These are phyloP conservation scores for Embidobia sp. DNA, from an alignment of 2,888 invertebrate genomes.

Conservation along the genomic window DNA sequence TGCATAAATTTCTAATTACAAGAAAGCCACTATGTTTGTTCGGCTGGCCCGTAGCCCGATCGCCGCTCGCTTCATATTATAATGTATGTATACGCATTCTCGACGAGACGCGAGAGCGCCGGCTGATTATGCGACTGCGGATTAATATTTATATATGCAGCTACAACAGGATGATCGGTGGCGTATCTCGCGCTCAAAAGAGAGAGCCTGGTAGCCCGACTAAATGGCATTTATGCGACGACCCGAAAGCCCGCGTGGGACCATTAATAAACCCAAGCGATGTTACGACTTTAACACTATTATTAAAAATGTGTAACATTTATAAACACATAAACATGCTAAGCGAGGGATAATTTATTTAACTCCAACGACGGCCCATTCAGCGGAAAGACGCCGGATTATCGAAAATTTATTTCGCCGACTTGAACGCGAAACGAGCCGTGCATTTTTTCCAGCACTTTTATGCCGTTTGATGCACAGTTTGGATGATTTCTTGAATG, in stretches of 20 bases:
- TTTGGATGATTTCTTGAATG: no score
- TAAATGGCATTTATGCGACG: constrained; percentile 59
- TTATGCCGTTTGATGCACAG: no score
- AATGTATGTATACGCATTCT: constrained; percentile 50
- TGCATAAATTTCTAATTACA: constrained; percentile 81
- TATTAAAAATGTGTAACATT: constrained; percentile 51
- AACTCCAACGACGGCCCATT: constrained; percentile 19
- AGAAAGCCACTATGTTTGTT: constrained; percentile 72
- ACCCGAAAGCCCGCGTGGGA: constrained; percentile 38
- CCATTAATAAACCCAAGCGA: constrained; percentile 46
- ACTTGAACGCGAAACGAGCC: constrained; percentile 5
- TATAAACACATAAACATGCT: constrained; percentile 41
- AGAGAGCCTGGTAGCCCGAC: constrained; percentile 55
- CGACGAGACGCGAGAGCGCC: constrained; percentile 58
- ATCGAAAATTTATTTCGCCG: constrained; percentile 30
- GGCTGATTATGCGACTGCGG: constrained; percentile 58
- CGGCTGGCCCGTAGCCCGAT: constrained; percentile 48
- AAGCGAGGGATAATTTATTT: constrained; percentile 40
- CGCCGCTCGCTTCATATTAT: constrained; percentile 50
- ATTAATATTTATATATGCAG: constrained; percentile 64
- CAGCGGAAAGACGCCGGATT: constrained; percentile 13
- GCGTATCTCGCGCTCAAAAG: constrained; percentile 59
- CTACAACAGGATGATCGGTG: constrained; percentile 60
- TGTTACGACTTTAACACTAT: constrained; percentile 48
- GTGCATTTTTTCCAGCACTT: no score